Conservation (phyloP, 2,888 invertebrate genomes). For the Oligia latruncula region DNA sequence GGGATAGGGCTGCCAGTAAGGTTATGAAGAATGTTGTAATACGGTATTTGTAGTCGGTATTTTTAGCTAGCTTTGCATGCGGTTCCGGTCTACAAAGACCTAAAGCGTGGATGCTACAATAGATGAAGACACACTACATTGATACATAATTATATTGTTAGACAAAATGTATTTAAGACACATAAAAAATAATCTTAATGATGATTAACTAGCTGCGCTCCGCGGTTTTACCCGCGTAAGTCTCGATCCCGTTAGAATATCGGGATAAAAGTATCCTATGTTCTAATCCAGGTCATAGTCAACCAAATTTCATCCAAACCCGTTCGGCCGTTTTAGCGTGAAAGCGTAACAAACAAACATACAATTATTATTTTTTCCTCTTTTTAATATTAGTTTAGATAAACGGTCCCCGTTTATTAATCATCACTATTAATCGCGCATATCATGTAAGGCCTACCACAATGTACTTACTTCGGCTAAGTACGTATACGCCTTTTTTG, state of each 20-base stretch:
- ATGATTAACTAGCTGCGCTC: too few relatives aligned
- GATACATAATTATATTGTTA: background rate
- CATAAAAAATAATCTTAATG: too few relatives aligned
- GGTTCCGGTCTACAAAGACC: background rate
- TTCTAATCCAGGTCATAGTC: too few relatives aligned
- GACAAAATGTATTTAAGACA: background rate
- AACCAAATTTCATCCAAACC: too few relatives aligned
- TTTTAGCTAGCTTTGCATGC: background rate
- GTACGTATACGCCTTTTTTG: background rate
- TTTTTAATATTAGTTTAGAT: background rate
- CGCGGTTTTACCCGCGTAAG: background rate
- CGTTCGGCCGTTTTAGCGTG: too few relatives aligned
- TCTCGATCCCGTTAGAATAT: background rate
- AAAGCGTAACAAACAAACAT: too few relatives aligned
- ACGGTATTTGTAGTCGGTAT: background rate
- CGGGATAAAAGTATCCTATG: background rate
- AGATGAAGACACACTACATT: background rate
- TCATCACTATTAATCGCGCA: too few relatives aligned
- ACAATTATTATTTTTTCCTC: too few relatives aligned
- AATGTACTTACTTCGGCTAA: too few relatives aligned
- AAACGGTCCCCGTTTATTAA: background rate
- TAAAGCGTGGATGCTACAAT: background rate
- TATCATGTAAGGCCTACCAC: background rate
- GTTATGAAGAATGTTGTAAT: constrained; percentile 2
- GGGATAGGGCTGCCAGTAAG: constrained; percentile 74